A percentile compares a stretch with the other conserved stretches of the same genome.
Evolutionary conservation across 2,888 invertebrate species (phyloP).

Genomic region (Furcula furcula): DNA sequence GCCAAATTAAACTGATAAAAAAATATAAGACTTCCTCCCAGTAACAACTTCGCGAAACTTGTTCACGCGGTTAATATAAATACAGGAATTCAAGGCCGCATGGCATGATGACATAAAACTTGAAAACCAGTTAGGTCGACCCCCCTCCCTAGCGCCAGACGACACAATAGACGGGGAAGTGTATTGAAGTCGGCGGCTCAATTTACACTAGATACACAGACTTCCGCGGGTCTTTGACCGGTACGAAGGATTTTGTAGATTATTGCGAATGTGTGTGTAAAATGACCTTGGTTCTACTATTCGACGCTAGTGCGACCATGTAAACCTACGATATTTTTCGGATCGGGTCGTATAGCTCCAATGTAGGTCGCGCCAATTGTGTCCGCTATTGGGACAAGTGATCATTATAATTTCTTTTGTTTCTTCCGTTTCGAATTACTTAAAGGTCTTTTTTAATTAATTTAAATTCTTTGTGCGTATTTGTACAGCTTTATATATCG

Average conservation of each 20-base stretch:
- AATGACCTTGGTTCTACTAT: conserved; percentile 70
- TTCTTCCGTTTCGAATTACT: not conserved
- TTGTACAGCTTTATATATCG: no score
- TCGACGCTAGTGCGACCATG: conserved; percentile 49
- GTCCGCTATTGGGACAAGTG: not conserved
- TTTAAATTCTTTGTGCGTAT: no score
- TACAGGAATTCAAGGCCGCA: conserved; percentile 59
- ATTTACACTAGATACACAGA: conserved; percentile 44
- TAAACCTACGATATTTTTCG: conserved; percentile 6
- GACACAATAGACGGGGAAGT: conserved; percentile 13
- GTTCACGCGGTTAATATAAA: conserved; percentile 61
- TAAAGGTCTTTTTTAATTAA: not conserved
- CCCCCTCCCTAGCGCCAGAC: conserved; percentile 23
- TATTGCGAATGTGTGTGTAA: conserved; percentile 51
- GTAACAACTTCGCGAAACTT: conserved; percentile 39
- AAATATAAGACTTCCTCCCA: conserved; percentile 28
- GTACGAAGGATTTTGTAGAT: conserved; percentile 68
- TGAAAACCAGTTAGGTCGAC: conserved; percentile 34
- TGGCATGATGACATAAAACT: conserved; percentile 67
- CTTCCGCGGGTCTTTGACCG: conserved; percentile 75
- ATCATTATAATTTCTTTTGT: not conserved
- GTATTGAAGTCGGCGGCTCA: conserved; percentile 41
- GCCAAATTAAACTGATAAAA: conserved; percentile 24
- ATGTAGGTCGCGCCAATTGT: conserved; percentile 17
- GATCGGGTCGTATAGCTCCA: not conserved